phyloP scores from a whole-genome alignment of 2,113 vertebrate species.

The Erythrocercus mccallii region DNA sequence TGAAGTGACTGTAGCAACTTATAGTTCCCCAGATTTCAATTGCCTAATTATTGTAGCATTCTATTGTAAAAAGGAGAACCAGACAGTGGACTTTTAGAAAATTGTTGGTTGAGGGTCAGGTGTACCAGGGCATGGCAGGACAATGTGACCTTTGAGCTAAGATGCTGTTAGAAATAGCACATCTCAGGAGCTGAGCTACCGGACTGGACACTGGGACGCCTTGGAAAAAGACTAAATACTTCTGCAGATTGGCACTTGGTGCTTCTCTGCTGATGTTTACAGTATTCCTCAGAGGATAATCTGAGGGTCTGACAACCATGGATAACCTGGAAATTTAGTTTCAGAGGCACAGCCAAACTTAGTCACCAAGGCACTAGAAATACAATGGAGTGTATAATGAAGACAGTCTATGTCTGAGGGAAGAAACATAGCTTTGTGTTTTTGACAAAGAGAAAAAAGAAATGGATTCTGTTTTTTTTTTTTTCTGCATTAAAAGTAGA shows the following conservation, averaged over 20 bases:
- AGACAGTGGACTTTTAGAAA: neutral
- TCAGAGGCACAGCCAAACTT: neutral
- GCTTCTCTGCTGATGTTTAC: neutral
- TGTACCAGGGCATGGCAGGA: neutral
- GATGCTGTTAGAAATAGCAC: neutral
- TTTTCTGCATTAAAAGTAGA: neutral
- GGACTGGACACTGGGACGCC: accelerated
- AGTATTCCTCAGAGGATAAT: neutral
- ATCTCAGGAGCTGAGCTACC: neutral
- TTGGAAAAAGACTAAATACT: neutral
- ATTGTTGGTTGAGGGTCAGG: neutral
- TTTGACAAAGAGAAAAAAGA: neutral
- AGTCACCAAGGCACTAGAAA: neutral
- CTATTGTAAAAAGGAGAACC: neutral
- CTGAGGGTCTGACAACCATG: neutral
- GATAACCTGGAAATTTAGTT: neutral
- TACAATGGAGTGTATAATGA: neutral
- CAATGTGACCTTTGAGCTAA: neutral
- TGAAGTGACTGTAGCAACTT: neutral
- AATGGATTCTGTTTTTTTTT: neutral
- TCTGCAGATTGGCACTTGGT: neutral
- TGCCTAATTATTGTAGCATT: neutral
- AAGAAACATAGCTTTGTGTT: neutral
- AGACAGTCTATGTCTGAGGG: neutral
- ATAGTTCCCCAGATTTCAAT: neutral